Base-by-base conservation (phyloP, 2,888 invertebrate species). In the Nomada goodeniana region DNA sequence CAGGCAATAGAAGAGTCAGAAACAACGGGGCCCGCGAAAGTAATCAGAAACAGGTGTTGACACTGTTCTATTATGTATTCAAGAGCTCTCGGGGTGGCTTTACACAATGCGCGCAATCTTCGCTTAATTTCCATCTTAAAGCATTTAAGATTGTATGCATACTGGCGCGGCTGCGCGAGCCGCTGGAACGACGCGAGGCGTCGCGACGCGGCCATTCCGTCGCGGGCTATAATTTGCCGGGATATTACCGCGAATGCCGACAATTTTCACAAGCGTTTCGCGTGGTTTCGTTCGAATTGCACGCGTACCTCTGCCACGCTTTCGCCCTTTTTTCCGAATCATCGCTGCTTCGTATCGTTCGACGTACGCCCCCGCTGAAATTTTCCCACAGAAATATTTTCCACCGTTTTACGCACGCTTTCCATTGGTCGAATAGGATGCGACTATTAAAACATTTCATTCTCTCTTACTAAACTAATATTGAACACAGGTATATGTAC, bases 111-210 rank as follows among this genome's bases (percentile, higher is more conserved):
- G 80, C 79, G 84, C 83, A 85, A 86, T 85, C 84, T 79, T 83
- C 80, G 69, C 70, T 69, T 79, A 85, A 83, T 86, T 86, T 86
- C 85, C 75, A 86, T 79, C 85, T 86, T 79, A 77, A 78, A 80
- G 83, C 80, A 86, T 86, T 86, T 80, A 86, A 85, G 82, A 86
- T 76, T 75, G 79, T 65, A 77, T 70, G 76, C 70, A 75, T 73
- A 67, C 75, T 29, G 64, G 65, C 77, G 68, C 74, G 68, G 47
- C 59, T 59, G 71, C 76, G 47, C 29, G 57, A 64, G 50, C 50
- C 60, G 68, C 61, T 50, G 67, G 76, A 53, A 68, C 76, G 55
- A 71, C 67, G 64, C 60, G 44, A 29, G 52, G 29, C 71, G 55
- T 50, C 75, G 55, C 79, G 52, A 55, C 52, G 29, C 67, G n/a